A percentile compares a stretch with the other conserved stretches of the same genome.
Evolutionary conservation across 2,797 vertebrate genomes (phyloP).

Genomic region (Crocodylus rhombifer): DNA sequence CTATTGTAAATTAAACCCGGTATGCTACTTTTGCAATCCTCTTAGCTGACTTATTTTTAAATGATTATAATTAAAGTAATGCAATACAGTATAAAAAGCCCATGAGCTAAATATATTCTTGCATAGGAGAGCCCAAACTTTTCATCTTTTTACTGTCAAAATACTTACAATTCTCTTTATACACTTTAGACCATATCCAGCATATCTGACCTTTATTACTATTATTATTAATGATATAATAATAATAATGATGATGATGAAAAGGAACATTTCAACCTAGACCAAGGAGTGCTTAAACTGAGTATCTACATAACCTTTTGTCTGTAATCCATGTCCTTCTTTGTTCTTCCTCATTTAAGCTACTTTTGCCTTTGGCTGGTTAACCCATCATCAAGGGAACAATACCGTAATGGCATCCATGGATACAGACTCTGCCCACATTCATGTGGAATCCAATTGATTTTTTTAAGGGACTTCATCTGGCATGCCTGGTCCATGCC

Average conservation of each 20-base stretch:
- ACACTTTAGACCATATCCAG: not conserved
- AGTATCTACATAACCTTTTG: not conserved
- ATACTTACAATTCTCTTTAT: not conserved
- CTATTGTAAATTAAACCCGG: not conserved
- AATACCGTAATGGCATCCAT: not conserved
- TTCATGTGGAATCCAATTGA: fast-evolving
- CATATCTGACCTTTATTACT: not conserved
- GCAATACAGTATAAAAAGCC: not conserved
- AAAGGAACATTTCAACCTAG: not conserved
- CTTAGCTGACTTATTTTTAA: not conserved
- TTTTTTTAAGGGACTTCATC: not conserved
- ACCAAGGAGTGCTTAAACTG: not conserved
- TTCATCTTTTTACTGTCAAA: not conserved
- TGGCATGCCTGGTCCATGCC: not conserved
- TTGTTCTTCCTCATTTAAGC: not conserved
- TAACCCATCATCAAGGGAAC: not conserved
- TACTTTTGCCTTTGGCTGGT: not conserved
- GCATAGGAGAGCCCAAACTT: not conserved
- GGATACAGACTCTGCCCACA: fast-evolving
- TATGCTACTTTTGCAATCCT: not conserved
- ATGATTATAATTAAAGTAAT: fast-evolving
- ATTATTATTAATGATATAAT: not conserved
- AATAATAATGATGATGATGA: not conserved
- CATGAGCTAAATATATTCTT: not conserved
- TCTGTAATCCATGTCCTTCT: not conserved